Percentiles rank a stretch among this genome's conserved stretches.
Conservation (phyloP, 2,113 vertebrate genomes). For the Furnarius figulus region DNA sequence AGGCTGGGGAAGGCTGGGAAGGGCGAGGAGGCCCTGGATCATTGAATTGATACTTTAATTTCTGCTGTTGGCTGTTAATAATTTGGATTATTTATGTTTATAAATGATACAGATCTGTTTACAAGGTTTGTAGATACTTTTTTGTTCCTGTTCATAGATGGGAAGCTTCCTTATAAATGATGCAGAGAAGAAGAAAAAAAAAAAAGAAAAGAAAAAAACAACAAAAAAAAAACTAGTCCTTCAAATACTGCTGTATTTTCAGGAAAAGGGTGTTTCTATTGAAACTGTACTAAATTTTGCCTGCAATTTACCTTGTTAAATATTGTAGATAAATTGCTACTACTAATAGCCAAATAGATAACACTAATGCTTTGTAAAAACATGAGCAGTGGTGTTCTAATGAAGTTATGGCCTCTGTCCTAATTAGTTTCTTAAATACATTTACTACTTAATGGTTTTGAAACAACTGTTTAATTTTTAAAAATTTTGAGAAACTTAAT, state of each 20-base stretch:
- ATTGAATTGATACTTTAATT: conserved; percentile 89
- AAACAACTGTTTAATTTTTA: conserved; percentile 86
- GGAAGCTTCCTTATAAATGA: conserved; percentile 97
- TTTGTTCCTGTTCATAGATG: conserved; percentile 96
- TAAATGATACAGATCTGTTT: conserved; percentile 99
- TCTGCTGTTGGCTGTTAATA: conserved; percentile 99
- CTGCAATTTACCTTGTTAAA: conserved; percentile 99
- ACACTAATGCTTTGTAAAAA: conserved; percentile 98
- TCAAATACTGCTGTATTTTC: conserved; percentile 99
- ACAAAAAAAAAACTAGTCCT: conserved; percentile 84
- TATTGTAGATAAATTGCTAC: conserved; percentile 99
- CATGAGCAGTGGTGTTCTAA: conserved; percentile 87
- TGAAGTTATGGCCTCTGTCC: conserved; percentile 88
- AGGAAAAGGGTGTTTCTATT: conserved; percentile 99
- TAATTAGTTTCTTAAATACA: conserved; percentile 91
- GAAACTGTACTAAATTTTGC: conserved; percentile 99
- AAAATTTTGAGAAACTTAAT: conserved; percentile 88
- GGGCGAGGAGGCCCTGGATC: conserved; percentile 82
- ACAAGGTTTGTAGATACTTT: conserved; percentile 99
- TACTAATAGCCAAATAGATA: conserved; percentile 99
- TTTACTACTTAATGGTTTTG: conserved; percentile 95
- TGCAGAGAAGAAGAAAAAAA: conserved; percentile 79
- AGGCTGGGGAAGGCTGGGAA: conserved; percentile 66
- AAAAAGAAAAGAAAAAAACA: conserved; percentile 78
- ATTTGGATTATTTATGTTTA: conserved; percentile 99